Base-by-base conservation (phyloP, 2,113 vertebrate genomes). In the Dasyornis broadbenti region DNA sequence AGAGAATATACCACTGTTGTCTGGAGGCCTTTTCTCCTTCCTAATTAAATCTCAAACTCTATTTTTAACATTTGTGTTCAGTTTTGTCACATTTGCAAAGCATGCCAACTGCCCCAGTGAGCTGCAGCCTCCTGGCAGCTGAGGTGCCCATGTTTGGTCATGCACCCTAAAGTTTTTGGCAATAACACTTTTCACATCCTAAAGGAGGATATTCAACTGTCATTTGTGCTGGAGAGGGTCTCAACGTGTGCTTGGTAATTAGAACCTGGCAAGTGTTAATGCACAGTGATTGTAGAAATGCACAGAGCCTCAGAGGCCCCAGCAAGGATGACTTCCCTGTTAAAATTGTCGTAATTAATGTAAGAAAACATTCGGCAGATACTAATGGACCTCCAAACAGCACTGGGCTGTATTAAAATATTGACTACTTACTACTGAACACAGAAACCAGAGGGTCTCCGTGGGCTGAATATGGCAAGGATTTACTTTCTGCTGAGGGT, bases 131-230 rank as follows among this genome's bases (percentile, higher is more conserved):
- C 50, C 11, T 33, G 79, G 89, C 89, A 79, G 81, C 78, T 61
- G 89, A 65, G 42, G 91, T 85, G 70, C 40, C 94, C 93, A 88
- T 96, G 90, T 96, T 96, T 95, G 95, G 95, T 92, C 86, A 95
- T 69, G 76, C 86, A 92, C 69, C 88, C 90, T 90, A 23, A 91
- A 88, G 86, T 28, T 96, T 86, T 86, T 96, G 94, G 86, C 92
- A 96, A 3, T 20, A n/a, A 57, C 15, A 2, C 33, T 86, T 81
- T 77, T 60, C 61, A 42, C 31, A 57, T 71, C 80, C 44, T 89
- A 78, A 82, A 70, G 76, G 76, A 94, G 71, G 31, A 44, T 70
- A 66, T 81, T 92, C 76, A 53, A n/a, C 89, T 93, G 68, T 93
- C 56, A 13, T 92, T 81, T 78, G 78, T 49, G 81, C 28, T 56